phyloP scores from a whole-genome alignment of 1,140 invertebrate species.

The Sitophilus oryzae region DNA sequence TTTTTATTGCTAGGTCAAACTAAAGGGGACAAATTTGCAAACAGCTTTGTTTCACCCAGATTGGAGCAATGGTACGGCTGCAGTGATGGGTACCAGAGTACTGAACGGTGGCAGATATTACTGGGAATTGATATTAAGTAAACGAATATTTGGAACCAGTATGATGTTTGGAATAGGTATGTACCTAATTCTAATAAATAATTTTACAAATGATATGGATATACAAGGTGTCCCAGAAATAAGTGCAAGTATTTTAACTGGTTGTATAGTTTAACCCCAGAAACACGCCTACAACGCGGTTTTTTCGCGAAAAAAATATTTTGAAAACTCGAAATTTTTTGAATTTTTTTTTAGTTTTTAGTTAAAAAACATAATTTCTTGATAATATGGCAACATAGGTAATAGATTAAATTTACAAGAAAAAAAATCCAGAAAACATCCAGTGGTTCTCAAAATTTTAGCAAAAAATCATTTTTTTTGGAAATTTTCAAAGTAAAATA shows the following conservation, averaged over 20 bases:
- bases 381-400: no score
- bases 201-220: not conserved
- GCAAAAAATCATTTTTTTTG: no score
- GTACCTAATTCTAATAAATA: conserved; percentile 12
- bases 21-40: conserved; percentile 49
- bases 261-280: no score
- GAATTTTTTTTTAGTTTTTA: no score
- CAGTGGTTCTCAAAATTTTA: no score
- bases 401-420: no score
- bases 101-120: conserved; percentile 62
- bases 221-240: no score
- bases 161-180: conserved; percentile 75
- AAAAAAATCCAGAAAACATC: no score
- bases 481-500: no score
- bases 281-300: not conserved
- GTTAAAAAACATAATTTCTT: no score
- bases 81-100: conserved; percentile 56
- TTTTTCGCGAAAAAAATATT: not conserved
- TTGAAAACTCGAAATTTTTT: no score
- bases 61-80: conserved; percentile 71
- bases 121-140: conserved; percentile 63
- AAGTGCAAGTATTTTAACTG: no score
- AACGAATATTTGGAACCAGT: conserved; percentile 66
- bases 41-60: conserved; percentile 65
- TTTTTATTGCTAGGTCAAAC: conserved; percentile 27